Base-by-base conservation (phyloP, 2,888 invertebrate genomes). In the Callosobruchus maculatus region DNA sequence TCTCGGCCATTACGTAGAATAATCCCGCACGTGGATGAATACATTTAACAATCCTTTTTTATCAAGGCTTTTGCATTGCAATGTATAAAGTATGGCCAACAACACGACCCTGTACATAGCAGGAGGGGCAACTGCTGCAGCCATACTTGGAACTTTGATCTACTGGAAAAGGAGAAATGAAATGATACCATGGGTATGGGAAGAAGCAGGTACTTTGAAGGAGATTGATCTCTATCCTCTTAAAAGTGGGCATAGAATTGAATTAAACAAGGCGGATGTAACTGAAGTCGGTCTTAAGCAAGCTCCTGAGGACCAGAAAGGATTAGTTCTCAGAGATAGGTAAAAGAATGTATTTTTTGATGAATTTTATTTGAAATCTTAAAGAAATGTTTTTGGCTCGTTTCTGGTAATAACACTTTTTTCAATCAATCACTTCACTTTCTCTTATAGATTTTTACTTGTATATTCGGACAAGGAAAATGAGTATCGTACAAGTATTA, bases 401-500 rank as follows among this genome's bases (percentile, higher is more conserved):
- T n/a, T n/a, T n/a, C n/a, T n/a, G n/a, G n/a, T n/a, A n/a, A n/a
- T n/a, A n/a, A n/a, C n/a, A n/a, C n/a, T n/a, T n/a, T n/a, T n/a
- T n/a, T n/a, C n/a, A n/a, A n/a, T n/a, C n/a, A n/a, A n/a, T n/a
- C n/a, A n/a, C n/a, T n/a, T n/a, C n/a, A n/a, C 13, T 49, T 49
- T 49, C 18, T 18, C 18, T 1, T 49, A 49, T 49, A 89, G 88
- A 79, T 85, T 85, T 81, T 85, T 88, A 75, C 77, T 88, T 18
- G 87, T 88, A 13, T 88, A 87, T 77, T 83, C 85, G 30, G 87
- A 86, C 76, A 84, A 83, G 73, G 86, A 84, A 31, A 81, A 84
- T 30, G 85, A 86, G 80, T 88, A 88, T 76, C 82, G 85, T 78
- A 88, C 88, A 0, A 88, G 85, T 1, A 83, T 88, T 73, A 86